A percentile compares a stretch with the other conserved stretches of the same genome.
Conservation (phyloP, 2,113 vertebrate genomes). For the Phylloscopus trochilus region DNA sequence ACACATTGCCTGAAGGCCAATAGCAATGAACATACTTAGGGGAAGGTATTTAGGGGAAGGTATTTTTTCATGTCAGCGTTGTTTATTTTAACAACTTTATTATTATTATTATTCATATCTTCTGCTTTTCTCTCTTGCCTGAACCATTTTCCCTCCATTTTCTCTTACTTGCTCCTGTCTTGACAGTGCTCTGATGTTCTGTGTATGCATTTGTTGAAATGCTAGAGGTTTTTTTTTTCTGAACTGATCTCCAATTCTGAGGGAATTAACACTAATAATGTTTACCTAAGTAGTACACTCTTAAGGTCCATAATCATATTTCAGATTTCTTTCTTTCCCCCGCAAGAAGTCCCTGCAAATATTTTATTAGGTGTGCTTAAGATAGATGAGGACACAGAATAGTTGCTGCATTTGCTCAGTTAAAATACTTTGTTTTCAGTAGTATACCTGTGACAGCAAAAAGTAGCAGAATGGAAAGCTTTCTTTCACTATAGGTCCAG, state of each 20-base stretch:
- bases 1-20: not conserved
- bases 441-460: not conserved
- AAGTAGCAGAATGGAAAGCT: not conserved
- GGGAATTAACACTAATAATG: not conserved
- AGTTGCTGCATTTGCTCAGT: not conserved
- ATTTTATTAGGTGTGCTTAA: not conserved
- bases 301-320: not conserved
- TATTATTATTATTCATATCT: not conserved
- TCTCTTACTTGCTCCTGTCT: not conserved
- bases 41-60: fast-evolving
- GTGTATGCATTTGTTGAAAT: not conserved
- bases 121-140: not conserved
- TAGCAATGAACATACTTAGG: not conserved
- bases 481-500: not conserved
- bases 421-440: not conserved
- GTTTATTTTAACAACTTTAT: not conserved
- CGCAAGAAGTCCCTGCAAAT: not conserved
- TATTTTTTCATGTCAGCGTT: not conserved
- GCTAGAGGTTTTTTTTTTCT: not conserved
- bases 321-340: not conserved
- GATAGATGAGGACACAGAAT: not conserved
- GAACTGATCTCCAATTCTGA: not conserved
- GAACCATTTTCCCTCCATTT: not conserved
- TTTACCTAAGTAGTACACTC: not conserved
- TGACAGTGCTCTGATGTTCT: not conserved